A percentile compares a stretch with the other conserved stretches of the same genome.
These are phyloP conservation scores for Oxyura jamaicensis DNA, from an alignment of 2,113 vertebrate genomes.

Conservation along the genomic window DNA sequence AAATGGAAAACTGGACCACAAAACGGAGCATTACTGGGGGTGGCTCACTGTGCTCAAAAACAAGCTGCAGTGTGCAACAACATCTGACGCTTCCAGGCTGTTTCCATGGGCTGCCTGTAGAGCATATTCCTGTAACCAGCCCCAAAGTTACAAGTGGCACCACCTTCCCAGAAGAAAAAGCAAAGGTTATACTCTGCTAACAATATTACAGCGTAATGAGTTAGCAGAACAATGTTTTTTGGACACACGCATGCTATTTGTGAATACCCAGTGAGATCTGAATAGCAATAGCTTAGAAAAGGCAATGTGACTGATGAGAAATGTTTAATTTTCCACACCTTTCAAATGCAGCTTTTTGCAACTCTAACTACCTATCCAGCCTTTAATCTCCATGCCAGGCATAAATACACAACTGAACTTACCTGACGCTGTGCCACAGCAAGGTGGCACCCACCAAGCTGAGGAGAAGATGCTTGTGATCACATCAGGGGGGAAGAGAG, in stretches of 20 bases:
- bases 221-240: neutral
- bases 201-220: neutral
- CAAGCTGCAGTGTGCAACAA: neutral
- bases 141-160: neutral
- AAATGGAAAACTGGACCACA: neutral
- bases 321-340: neutral
- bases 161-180: neutral
- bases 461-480: slow-evolving; percentile 95
- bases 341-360: neutral
- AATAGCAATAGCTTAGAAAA: neutral
- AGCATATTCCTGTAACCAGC: neutral
- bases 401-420: slow-evolving; percentile 2
- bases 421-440: slow-evolving; percentile 95
- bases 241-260: neutral
- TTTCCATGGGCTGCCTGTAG: neutral
- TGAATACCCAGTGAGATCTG: accelerated
- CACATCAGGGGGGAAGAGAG: slow-evolving; percentile 95
- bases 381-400: neutral
- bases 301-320: neutral
- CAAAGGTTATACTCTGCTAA: neutral
- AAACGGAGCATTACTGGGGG: neutral
- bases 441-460: slow-evolving; percentile 94
- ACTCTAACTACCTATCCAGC: neutral
- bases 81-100: neutral
- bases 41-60: neutral